A percentile compares a stretch with the other conserved stretches of the same genome.
Conservation (phyloP, 2,888 invertebrate genomes). For the Hetaerina titia region DNA sequence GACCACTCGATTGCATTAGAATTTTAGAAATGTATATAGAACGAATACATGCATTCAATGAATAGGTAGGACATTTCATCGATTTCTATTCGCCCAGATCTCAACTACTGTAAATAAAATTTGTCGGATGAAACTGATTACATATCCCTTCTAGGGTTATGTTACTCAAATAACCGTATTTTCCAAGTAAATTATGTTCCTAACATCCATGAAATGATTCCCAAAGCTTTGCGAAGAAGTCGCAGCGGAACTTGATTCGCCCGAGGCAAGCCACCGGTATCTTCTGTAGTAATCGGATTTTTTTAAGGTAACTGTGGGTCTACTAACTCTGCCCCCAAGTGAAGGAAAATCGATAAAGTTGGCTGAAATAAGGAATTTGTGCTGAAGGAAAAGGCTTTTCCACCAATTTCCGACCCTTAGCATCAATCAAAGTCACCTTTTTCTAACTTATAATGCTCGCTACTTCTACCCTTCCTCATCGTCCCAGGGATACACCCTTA, state of each 20-base stretch:
- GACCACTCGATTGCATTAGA: too few relatives aligned
- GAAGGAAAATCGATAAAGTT: not conserved
- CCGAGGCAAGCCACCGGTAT: conserved; percentile 4
- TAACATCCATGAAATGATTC: not conserved
- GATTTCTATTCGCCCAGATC: not conserved
- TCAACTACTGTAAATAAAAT: not conserved
- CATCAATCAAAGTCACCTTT: conserved; percentile 54
- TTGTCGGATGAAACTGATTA: not conserved
- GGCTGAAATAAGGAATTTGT: not conserved
- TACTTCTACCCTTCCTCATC: not conserved
- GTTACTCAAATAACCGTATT: not conserved
- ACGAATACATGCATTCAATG: too few relatives aligned
- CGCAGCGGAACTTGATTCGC: not conserved
- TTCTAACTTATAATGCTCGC: not conserved
- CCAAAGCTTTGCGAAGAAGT: not conserved
- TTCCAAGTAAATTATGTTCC: not conserved
- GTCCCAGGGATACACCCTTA: not conserved
- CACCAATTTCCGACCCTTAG: conserved; percentile 53
- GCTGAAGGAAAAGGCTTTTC: not conserved
- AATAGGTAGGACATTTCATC: not conserved
- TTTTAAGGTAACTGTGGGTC: not conserved
- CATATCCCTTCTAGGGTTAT: not conserved
- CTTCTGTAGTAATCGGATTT: not conserved
- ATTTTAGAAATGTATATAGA: too few relatives aligned
- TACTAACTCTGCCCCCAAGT: not conserved